Conservation (phyloP, 2,113 vertebrate species). For the Prinia subflava region DNA sequence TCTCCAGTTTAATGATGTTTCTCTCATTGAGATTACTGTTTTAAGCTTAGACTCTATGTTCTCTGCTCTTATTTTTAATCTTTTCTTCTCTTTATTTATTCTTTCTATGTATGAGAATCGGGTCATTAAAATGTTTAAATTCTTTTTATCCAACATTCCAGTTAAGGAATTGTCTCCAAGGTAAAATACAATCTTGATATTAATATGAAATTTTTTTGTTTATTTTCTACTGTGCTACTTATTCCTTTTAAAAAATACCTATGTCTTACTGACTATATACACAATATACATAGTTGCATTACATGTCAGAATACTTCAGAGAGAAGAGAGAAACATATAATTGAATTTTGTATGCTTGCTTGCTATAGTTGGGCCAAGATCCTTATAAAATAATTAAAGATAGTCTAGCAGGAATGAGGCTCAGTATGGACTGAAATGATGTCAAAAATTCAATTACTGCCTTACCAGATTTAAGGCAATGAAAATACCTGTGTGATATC, state of each 20-base stretch:
- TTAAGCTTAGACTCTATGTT: background rate
- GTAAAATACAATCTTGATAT: background rate
- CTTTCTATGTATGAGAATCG: background rate
- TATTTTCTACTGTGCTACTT: background rate
- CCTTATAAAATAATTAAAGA: background rate
- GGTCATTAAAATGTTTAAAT: background rate
- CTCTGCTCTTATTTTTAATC: background rate
- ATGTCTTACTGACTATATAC: background rate
- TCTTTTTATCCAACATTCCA: background rate
- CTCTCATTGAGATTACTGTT: background rate
- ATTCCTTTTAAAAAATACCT: background rate
- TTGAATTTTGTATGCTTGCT: background rate
- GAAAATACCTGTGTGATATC: background rate
- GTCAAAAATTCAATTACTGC: background rate
- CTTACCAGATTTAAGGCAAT: background rate
- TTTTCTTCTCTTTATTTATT: background rate
- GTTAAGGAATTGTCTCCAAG: background rate
- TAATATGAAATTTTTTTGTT: background rate
- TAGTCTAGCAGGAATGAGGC: background rate
- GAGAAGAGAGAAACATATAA: background rate
- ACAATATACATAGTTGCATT: fast-evolving
- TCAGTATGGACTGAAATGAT: background rate
- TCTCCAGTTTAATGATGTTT: background rate
- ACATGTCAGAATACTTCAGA: background rate
- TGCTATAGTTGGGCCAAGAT: background rate